Evolutionary conservation across 2,797 vertebrate genomes (phyloP).

Genomic region (Myripristis murdjan): DNA sequence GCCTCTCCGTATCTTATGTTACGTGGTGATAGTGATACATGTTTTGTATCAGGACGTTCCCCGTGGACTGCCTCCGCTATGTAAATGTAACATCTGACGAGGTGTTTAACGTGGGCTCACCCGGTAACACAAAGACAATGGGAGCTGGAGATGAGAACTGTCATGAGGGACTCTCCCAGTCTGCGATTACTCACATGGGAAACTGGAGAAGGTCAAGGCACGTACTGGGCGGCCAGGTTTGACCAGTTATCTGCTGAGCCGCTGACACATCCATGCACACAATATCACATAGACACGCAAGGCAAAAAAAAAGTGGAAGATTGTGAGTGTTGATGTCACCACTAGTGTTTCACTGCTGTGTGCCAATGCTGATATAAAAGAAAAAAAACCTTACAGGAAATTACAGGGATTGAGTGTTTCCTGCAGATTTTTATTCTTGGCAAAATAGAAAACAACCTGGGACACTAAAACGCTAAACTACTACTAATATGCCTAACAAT

Average conservation of each 20-base stretch:
- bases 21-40: not conserved
- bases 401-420: too few species aligned
- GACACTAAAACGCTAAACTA: too few species aligned
- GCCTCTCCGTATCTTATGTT: slow-evolving; percentile 25
- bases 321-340: too few species aligned
- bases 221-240: slow-evolving; percentile 42
- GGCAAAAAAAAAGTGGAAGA: too few species aligned
- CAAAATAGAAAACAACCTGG: too few species aligned
- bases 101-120: slow-evolving; percentile 1
- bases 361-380: too few species aligned
- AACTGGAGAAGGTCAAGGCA: slow-evolving; percentile 79
- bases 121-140: slow-evolving; percentile 44
- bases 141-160: slow-evolving; percentile 64
- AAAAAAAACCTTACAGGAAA: too few species aligned
- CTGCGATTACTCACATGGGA: slow-evolving; percentile 64
- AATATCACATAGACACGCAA: too few species aligned
- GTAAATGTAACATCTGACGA: slow-evolving; percentile 33
- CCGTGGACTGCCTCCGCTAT: not conserved
- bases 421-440: too few species aligned
- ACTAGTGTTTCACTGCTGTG: too few species aligned
- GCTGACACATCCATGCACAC: not conserved
- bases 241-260: slow-evolving; percentile 60
- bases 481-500: too few species aligned
- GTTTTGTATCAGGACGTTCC: not conserved
- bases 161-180: slow-evolving; percentile 61